phyloP scores from a whole-genome alignment of 2,797 vertebrate species.

The Silurus aristotelis region DNA sequence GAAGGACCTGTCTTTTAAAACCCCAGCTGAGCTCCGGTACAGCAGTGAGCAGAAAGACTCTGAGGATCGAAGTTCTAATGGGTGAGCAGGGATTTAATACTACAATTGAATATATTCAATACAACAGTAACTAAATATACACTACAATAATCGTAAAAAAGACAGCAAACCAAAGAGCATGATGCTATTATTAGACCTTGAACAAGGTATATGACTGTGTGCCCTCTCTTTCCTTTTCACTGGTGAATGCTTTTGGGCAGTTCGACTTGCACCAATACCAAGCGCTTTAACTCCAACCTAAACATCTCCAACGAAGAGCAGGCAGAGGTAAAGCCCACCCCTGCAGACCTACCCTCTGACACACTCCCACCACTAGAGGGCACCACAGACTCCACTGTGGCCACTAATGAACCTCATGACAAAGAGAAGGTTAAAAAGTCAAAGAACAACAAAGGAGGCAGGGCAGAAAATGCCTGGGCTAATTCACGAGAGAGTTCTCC shows the following conservation, averaged over 20 bases:
- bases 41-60: slow-evolving; percentile 73
- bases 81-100: slow-evolving; percentile 58
- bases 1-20: slow-evolving; percentile 74
- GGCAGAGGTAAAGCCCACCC: slow-evolving; percentile 66
- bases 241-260: slow-evolving; percentile 47
- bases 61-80: slow-evolving; percentile 72
- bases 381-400: slow-evolving; percentile 52
- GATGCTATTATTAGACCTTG: background rate
- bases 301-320: slow-evolving; percentile 66
- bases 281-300: slow-evolving; percentile 68
- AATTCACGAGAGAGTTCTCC: slow-evolving; percentile 56
- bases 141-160: background rate
- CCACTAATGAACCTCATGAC: slow-evolving; percentile 61
- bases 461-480: slow-evolving; percentile 58
- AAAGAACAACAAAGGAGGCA: slow-evolving; percentile 70
- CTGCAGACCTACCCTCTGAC: slow-evolving; percentile 64
- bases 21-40: slow-evolving; percentile 72
- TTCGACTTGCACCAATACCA: slow-evolving; percentile 67
- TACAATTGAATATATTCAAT: background rate
- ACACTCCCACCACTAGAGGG: slow-evolving; percentile 62
- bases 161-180: background rate
- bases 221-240: background rate
- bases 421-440: slow-evolving; percentile 71
- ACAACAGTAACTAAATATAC: background rate
- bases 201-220: background rate